Evolutionary conservation across 2,113 vertebrate genomes (phyloP), one percentile per base, ranked within the genome.

Genomic region (Leptocoma aspasia): DNA sequence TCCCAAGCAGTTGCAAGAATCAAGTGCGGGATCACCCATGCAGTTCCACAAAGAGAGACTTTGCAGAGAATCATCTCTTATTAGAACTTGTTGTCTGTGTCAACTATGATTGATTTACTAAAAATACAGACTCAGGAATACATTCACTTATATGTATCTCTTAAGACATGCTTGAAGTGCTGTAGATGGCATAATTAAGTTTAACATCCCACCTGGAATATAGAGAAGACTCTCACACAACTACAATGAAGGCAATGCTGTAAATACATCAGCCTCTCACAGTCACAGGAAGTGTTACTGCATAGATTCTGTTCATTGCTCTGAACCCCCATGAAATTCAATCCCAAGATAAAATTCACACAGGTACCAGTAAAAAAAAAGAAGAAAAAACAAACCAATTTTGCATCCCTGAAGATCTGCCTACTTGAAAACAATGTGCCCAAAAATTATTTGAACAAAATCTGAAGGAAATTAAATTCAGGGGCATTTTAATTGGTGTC

Each of bases 341-440:
- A 61, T 9, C 2, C 28, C 45, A 70, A 90, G 26, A 64, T n/a
- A 93, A 82, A 92, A 72, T 24, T 89, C 37, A 60, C 15, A 49
- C 2, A n/a, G 8, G 12, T 52, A 44, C 4, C 9, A 50, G 15
- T 8, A 1, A 5, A 15, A 30, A n/a, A 60, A n/a, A 21, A 24
- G 14, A 8, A 1, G 14, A 19, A 20, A 28, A 9, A 39, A 5
- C 10, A 53, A 72, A 59, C 12, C 2, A 63, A 49, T 63, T 56
- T 79, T 33, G 44, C 12, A 64, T 30, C 4, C 5, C 3, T 54
- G 23, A 20, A 53, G n/a, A 69, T 13, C 8, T 20, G 33, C 28
- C 66, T 45, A 28, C 13, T 73, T 57, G 26, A 80, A 89, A 69
- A 7, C 8, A 68, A 60, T 0, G 0, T 4, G 3, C 9, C 9